Percentiles rank a stretch among this genome's conserved stretches.
Conservation (phyloP, 2,888 invertebrate species). For the Alloscopus bannaensis region DNA sequence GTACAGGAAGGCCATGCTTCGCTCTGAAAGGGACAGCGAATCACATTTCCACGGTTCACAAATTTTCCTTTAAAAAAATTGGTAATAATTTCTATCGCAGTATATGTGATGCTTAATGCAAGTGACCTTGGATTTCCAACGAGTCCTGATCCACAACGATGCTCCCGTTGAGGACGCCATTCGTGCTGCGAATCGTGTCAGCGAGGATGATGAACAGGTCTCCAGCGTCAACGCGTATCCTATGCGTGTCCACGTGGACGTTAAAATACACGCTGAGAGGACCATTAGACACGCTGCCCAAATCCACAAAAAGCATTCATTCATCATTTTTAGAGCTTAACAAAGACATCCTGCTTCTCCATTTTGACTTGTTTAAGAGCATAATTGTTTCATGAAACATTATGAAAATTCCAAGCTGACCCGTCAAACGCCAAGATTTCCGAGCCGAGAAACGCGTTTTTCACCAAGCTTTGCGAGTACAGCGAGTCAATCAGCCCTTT, state of each 20-base stretch:
- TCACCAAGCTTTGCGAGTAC: constrained; percentile 84
- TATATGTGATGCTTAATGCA: neutral
- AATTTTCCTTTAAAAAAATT: no score
- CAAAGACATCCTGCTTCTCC: no score
- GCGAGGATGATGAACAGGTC: constrained; percentile 81
- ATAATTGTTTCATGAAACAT: no score
- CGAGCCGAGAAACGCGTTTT: constrained; percentile 85
- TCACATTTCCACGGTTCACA: constrained; percentile 23
- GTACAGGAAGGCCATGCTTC: constrained; percentile 72
- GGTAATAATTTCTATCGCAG: no score
- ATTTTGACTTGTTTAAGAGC: no score
- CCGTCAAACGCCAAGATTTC: constrained; percentile 91
- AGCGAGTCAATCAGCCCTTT: constrained; percentile 85
- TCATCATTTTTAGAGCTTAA: no score
- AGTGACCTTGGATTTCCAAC: constrained; percentile 72
- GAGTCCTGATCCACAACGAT: constrained; percentile 70
- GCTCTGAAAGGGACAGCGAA: constrained; percentile 63
- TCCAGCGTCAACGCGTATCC: constrained; percentile 75
- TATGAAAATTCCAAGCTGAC: constrained; percentile 78
- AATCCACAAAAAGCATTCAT: neutral
- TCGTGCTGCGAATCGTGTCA: constrained; percentile 75
- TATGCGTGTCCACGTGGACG: constrained; percentile 85
- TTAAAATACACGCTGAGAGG: constrained; percentile 90
- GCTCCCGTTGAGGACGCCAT: constrained; percentile 68
- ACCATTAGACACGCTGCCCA: constrained; percentile 80